Percentiles rank a stretch among this genome's conserved stretches.
These are phyloP conservation scores for Halyomorpha halys DNA, from an alignment of 1,140 invertebrate species.

Conservation along the genomic window DNA sequence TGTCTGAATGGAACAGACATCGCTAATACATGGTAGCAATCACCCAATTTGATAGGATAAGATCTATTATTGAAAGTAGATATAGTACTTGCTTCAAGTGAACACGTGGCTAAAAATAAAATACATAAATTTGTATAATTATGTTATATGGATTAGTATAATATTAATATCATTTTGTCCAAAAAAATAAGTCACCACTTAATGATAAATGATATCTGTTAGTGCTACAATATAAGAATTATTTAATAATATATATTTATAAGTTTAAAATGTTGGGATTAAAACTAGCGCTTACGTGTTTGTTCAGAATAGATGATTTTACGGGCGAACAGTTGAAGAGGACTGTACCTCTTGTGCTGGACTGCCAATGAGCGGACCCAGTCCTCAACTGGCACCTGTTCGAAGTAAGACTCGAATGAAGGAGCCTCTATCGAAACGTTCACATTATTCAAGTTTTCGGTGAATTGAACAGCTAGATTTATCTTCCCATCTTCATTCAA, in stretches of 20 bases:
- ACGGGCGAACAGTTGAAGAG: constrained; percentile 36
- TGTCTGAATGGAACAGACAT: constrained; percentile 40
- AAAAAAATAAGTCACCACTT: too few relatives aligned
- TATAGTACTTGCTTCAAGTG: constrained; percentile 43
- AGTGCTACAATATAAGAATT: too few relatives aligned
- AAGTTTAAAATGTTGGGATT: not conserved
- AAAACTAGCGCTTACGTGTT: constrained; percentile 35
- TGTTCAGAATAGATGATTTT: constrained; percentile 34
- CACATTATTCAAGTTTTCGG: constrained; percentile 35
- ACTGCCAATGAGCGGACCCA: constrained; percentile 35
- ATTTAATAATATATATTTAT: too few relatives aligned
- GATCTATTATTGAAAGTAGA: constrained; percentile 50
- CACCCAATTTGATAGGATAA: constrained; percentile 43
- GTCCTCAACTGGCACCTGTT: constrained; percentile 38
- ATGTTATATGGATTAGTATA: too few relatives aligned
- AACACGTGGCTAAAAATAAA: constrained; percentile 44
- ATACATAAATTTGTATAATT: not conserved
- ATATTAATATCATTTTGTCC: too few relatives aligned
- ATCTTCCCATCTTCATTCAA: constrained; percentile 39
- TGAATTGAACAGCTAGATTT: constrained; percentile 37
- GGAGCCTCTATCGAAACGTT: constrained; percentile 39
- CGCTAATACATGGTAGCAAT: constrained; percentile 50
- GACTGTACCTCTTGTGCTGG: constrained; percentile 37
- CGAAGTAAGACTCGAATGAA: constrained; percentile 33
- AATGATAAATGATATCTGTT: not conserved